Conservation (phyloP, 2,113 vertebrate species). For the Anseranas semipalmata region DNA sequence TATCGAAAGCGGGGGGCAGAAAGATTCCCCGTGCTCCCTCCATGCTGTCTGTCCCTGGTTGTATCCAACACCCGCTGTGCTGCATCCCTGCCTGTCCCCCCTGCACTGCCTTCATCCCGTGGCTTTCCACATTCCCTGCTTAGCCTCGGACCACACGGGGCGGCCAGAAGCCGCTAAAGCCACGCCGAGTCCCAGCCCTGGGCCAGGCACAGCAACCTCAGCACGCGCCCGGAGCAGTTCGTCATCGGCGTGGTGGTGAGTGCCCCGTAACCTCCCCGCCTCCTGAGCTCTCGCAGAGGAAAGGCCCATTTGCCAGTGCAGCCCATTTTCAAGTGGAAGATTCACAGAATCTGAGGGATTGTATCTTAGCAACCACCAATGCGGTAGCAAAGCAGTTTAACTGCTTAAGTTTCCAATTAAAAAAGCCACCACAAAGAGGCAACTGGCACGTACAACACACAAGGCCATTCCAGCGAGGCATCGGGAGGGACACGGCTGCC, state of each 20-base stretch:
- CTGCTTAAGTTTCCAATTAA: conserved; percentile 1
- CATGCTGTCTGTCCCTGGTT: fast-evolving
- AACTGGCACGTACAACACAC: neutral
- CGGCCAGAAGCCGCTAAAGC: neutral
- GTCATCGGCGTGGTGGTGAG: fast-evolving
- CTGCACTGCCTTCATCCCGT: fast-evolving
- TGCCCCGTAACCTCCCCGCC: neutral
- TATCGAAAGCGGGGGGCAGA: neutral
- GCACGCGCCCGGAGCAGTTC: neutral
- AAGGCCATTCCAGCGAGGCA: fast-evolving
- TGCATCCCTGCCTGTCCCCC: neutral
- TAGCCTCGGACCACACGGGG: neutral
- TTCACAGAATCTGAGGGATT: neutral
- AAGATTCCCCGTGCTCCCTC: neutral
- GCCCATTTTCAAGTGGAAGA: neutral
- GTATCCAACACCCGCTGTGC: neutral
- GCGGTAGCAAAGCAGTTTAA: conserved; percentile 36
- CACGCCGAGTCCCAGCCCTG: neutral
- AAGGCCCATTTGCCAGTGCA: neutral
- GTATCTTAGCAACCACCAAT: conserved; percentile 69
- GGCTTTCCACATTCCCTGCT: neutral
- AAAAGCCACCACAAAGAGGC: neutral
- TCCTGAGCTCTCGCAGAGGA: neutral
- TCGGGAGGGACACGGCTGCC: fast-evolving
- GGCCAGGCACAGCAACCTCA: neutral